These are phyloP conservation scores for Papilio demoleus DNA, from an alignment of 2,888 invertebrate genomes.

Conservation along the genomic window DNA sequence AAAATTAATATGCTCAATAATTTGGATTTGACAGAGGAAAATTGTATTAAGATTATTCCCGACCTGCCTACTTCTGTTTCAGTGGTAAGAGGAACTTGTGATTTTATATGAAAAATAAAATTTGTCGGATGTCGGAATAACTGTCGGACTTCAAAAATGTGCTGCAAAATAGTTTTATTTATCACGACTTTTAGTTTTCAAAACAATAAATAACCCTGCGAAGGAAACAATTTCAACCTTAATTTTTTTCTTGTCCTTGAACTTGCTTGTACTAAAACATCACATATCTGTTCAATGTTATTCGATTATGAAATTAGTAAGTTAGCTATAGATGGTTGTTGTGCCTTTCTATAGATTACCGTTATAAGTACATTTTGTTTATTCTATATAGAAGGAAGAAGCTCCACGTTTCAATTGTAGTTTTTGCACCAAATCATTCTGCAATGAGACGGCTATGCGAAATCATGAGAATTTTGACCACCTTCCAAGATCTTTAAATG, in stretches of 20 bases:
- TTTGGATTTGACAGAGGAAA: background rate
- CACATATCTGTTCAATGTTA: background rate
- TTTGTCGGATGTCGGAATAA: background rate
- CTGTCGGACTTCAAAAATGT: background rate
- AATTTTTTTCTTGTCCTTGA: background rate
- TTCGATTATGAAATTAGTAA: background rate
- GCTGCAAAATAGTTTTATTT: background rate
- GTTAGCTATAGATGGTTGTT: background rate
- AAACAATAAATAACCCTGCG: background rate
- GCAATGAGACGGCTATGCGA: slow-evolving; percentile 68
- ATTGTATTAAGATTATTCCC: background rate
- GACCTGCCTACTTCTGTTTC: background rate
- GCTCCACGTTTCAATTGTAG: slow-evolving; percentile 61
- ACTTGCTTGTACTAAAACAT: background rate
- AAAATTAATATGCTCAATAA: background rate
- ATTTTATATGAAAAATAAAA: background rate
- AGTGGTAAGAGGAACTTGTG: slow-evolving; percentile 7
- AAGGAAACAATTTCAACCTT: background rate
- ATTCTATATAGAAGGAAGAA: slow-evolving; percentile 53
- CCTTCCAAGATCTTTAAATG: slow-evolving; percentile 56
- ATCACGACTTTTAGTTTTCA: background rate
- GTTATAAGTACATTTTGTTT: too few species aligned
- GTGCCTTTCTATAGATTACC: too few species aligned
- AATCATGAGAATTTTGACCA: slow-evolving; percentile 74
- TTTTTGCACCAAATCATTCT: slow-evolving; percentile 73